phyloP scores from a whole-genome alignment of 2,888 invertebrate genomes.

The Gortyna flavago region DNA sequence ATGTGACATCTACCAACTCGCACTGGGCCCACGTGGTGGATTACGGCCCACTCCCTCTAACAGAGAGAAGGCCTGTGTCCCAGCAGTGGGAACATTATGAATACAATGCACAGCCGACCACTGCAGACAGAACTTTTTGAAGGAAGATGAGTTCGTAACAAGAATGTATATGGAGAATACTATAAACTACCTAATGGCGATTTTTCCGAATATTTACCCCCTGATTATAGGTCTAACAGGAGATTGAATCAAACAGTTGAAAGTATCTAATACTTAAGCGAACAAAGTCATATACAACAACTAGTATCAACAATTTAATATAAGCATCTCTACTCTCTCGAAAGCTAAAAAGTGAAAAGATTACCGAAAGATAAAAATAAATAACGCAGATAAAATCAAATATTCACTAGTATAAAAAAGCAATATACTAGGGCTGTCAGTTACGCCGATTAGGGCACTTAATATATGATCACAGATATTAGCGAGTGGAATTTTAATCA shows the following conservation, averaged over 20 bases:
- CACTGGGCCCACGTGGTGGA: no score
- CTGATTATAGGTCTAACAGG: background rate
- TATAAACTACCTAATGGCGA: no score
- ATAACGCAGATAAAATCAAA: constrained; percentile 69
- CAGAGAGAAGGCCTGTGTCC: no score
- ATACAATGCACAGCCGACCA: no score
- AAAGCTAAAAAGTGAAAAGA: constrained; percentile 52
- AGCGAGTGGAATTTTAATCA: constrained; percentile 85
- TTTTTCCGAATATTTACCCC: background rate
- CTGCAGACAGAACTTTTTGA: no score
- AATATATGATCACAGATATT: constrained; percentile 85
- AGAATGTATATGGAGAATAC: no score
- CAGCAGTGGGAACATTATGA: no score
- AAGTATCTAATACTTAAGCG: background rate
- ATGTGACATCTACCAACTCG: no score
- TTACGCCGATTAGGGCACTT: constrained; percentile 80
- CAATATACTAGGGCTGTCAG: constrained; percentile 74
- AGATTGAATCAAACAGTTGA: background rate
- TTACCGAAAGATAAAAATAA: constrained; percentile 45
- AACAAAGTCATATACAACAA: background rate
- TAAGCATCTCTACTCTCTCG: background rate
- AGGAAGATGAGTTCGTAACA: no score
- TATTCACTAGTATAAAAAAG: constrained; percentile 66
- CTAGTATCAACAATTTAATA: constrained; percentile 1
- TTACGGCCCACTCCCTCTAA: no score